These are phyloP conservation scores for Gymnopithys bicolor DNA, from an alignment of 2,797 vertebrate species.

Conservation along the genomic window DNA sequence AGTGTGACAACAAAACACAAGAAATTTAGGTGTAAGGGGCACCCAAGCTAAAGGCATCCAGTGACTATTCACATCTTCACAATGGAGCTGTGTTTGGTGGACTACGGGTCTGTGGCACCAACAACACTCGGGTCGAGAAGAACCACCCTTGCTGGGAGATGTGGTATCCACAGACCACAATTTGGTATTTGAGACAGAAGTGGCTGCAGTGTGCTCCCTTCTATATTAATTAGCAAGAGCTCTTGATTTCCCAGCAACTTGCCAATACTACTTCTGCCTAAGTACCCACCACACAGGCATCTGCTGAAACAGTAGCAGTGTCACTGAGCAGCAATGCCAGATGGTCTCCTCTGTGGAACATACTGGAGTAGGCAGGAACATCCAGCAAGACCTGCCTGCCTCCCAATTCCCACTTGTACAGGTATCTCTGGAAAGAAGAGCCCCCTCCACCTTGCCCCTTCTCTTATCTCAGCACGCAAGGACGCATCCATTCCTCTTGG, in stretches of 20 bases:
- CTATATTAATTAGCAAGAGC: background rate
- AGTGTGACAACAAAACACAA: constrained; percentile 6
- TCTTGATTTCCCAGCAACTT: background rate
- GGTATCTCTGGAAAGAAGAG: background rate
- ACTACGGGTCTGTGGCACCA: background rate
- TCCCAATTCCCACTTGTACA: background rate
- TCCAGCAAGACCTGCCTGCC: background rate
- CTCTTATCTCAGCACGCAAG: background rate
- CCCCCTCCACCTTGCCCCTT: background rate
- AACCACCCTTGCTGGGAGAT: background rate
- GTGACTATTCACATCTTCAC: constrained; percentile 6
- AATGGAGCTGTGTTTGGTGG: background rate
- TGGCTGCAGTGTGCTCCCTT: background rate
- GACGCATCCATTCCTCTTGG: background rate
- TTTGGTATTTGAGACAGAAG: background rate
- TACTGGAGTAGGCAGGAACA: background rate
- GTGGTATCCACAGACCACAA: background rate
- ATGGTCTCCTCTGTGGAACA: background rate
- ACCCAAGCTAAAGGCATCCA: constrained; percentile 50
- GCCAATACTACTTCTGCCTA: background rate
- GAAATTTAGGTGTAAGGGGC: constrained; percentile 24
- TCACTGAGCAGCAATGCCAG: background rate
- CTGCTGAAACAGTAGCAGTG: background rate
- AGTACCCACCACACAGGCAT: background rate
- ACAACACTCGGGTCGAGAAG: background rate